Percentiles rank a stretch among this genome's conserved stretches.
phyloP scores from a whole-genome alignment of 2,113 vertebrate genomes.

The Xenopus borealis region DNA sequence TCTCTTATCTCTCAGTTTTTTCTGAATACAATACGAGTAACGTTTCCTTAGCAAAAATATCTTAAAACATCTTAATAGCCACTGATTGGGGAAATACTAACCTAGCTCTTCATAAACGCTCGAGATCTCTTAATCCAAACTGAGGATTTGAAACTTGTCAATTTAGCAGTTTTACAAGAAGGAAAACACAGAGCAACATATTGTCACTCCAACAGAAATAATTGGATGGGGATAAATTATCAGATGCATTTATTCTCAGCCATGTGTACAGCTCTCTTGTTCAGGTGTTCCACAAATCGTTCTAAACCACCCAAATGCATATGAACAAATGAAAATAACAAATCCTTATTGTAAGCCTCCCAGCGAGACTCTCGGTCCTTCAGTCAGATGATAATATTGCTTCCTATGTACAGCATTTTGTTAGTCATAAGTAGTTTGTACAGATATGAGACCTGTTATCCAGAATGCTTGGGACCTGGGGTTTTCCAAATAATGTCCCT shows the following conservation, averaged over 20 bases:
- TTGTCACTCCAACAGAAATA: conserved; percentile 24
- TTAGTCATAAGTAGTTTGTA: no score
- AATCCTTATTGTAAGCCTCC: not conserved
- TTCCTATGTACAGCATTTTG: not conserved
- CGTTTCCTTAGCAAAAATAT: not conserved
- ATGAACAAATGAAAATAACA: not conserved
- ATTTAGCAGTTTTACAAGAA: conserved; percentile 29
- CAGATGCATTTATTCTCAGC: not conserved
- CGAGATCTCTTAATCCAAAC: conserved; percentile 26
- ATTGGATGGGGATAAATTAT: conserved; percentile 25
- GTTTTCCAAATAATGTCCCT: no score
- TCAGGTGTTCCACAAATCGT: not conserved
- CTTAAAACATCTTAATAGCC: conserved; percentile 11
- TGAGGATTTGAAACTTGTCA: conserved; percentile 24
- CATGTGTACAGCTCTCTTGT: not conserved
- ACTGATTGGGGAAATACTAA: conserved; percentile 33
- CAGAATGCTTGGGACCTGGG: no score
- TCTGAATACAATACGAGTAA: no score
- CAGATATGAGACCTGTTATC: no score
- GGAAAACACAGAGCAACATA: conserved; percentile 20
- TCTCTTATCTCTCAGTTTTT: no score
- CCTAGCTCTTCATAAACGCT: conserved; percentile 25
- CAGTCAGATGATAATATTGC: not conserved
- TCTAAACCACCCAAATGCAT: not conserved
- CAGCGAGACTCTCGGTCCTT: not conserved